Evolutionary conservation across 1,140 invertebrate genomes (phyloP), one percentile per base, ranked within the genome.

Genomic region (Drosophila oshimai): DNA sequence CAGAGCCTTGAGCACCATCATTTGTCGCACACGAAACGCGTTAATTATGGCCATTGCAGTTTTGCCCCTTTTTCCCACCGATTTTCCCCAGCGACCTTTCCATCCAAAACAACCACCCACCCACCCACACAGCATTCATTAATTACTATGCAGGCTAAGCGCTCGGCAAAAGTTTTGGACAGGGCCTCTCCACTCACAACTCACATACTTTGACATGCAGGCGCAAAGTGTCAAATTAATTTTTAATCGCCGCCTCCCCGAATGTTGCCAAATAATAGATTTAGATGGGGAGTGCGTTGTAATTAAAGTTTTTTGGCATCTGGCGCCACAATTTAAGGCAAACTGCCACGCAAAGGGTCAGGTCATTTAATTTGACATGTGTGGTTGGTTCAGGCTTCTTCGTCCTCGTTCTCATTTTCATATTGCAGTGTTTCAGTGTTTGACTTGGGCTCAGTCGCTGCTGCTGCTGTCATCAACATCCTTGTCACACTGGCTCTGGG

Each of bases 191-290:
- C 6, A 5, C 6, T n/a, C 44, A 13, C 18, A 7, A 1, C 22
- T 41, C 67, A 39, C 76, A 61, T 65, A 61, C 76, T 87, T 88
- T 88, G 84, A 88, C 83, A 87, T 87, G 83, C 83, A 78, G 88
- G 74, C 83, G 70, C 78, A 88, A 83, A 74, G 84, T 87, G 83
- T 87, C 83, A 87, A 88, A 87, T 87, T 87, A 87, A 87, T 87
- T 87, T 87, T 87, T 87, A 87, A 87, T 87, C 80, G 84, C 77
- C 58, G 45, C 49, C 77, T 18, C 60, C 55, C 60, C 36, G 60
- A 83, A 70, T 83, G 73, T 68, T 74, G 77, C 83, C 69, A 87
- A 87, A 83, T 87, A 88, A 87, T 87, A 87, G 77, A 87, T 83
- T 87, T 87, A 87, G 87, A 87, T 81, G 81, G 57, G 24, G 39